These are phyloP conservation scores for Sturnira hondurensis DNA, from an alignment of 2,113 vertebrate genomes.

Conservation along the genomic window DNA sequence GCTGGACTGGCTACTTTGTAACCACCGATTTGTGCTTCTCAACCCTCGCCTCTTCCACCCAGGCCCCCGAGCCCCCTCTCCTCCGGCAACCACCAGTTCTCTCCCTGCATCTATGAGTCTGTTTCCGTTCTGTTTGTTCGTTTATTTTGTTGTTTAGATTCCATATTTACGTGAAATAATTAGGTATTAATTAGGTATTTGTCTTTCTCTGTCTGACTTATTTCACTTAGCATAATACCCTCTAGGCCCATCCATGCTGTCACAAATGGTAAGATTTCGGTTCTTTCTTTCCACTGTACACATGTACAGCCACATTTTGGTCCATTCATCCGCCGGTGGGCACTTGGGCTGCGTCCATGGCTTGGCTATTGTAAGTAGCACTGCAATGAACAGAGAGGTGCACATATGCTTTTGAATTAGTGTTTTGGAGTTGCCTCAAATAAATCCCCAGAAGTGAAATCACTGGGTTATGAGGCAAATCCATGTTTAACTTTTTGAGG, in stretches of 20 bases:
- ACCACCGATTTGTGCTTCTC: not conserved
- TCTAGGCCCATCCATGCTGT: not conserved
- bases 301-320: not conserved
- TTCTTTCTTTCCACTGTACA: not conserved
- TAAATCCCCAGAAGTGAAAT: not conserved
- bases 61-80: not conserved
- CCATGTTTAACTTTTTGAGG: not conserved
- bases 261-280: not conserved
- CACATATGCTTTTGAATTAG: not conserved
- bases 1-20: not conserved
- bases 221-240: not conserved
- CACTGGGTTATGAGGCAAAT: not conserved
- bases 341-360: not conserved
- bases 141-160: not conserved
- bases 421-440: not conserved
- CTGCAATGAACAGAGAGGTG: not conserved
- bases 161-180: not conserved
- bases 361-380: not conserved
- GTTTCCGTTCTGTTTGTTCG: not conserved
- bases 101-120: not conserved
- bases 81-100: not conserved
- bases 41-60: not conserved
- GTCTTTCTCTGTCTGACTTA: not conserved
- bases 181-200: not conserved
- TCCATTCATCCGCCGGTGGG: not conserved